A percentile compares a stretch with the other conserved stretches of the same genome.
Conservation (phyloP, 2,797 vertebrate genomes). For the Prunella strophiata region DNA sequence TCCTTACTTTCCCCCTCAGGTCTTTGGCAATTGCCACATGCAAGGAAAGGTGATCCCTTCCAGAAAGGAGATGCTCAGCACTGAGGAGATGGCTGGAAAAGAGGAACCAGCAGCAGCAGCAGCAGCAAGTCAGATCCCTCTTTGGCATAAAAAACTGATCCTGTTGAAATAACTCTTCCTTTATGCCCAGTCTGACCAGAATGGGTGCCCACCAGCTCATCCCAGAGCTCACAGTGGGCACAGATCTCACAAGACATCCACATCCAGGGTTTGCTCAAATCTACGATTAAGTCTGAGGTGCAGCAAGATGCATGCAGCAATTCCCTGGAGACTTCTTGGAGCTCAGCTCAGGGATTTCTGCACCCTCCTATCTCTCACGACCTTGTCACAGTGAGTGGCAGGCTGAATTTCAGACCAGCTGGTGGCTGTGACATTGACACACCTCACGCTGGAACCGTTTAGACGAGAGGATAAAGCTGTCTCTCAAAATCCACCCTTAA, state of each 20-base stretch:
- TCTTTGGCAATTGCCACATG: constrained; percentile 74
- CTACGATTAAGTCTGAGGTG: not conserved
- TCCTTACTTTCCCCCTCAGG: not conserved
- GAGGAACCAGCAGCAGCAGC: not conserved
- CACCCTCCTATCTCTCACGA: not conserved
- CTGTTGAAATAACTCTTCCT: not conserved
- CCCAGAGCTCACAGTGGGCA: not conserved
- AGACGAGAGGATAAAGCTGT: constrained; percentile 20
- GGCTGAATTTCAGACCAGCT: constrained; percentile 16
- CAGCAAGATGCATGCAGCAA: not conserved
- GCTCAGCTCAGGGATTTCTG: not conserved
- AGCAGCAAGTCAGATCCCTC: not conserved
- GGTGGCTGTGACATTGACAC: constrained; percentile 40
- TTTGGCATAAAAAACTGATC: not conserved
- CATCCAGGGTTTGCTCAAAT: not conserved
- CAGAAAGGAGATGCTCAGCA: constrained; percentile 73
- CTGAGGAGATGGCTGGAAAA: constrained; percentile 9
- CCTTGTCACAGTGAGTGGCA: constrained; percentile 41
- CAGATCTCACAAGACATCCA: not conserved
- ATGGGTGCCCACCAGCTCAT: not conserved
- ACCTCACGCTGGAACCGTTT: not conserved
- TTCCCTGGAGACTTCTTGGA: not conserved
- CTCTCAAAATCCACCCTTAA: constrained; percentile 4
- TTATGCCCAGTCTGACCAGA: not conserved
- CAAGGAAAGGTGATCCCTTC: constrained; percentile 48